Percentiles rank a stretch among this genome's conserved stretches.
Conservation (phyloP, 1,140 invertebrate species). For the Drosophila takahashii region DNA sequence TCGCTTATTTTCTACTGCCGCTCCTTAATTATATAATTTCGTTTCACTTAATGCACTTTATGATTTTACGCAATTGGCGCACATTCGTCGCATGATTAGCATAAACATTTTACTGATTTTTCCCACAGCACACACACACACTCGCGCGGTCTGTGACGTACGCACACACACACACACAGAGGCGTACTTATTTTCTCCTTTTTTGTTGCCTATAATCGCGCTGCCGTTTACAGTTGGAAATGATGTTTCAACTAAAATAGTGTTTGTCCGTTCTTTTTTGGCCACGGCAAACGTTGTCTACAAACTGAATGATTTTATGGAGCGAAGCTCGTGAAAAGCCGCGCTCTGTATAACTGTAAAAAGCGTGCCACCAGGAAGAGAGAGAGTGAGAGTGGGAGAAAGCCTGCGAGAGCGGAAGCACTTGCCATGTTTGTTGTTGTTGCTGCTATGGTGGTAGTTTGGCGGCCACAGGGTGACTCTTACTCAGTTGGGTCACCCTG, state of each 20-base stretch:
- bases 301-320: constrained; percentile 45
- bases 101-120: constrained; percentile 75
- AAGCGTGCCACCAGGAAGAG: constrained; percentile 18
- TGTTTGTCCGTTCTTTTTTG: constrained; percentile 50
- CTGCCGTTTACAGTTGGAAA: constrained; percentile 44
- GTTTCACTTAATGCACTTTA: constrained; percentile 60
- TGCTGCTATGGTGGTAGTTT: constrained; percentile 16
- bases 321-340: constrained; percentile 36
- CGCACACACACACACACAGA: constrained; percentile 27
- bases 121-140: constrained; percentile 28
- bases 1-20: constrained; percentile 24
- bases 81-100: constrained; percentile 66
- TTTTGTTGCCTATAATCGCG: constrained; percentile 46
- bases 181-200: constrained; percentile 18
- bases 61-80: constrained; percentile 63
- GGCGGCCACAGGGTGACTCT: constrained; percentile 11
- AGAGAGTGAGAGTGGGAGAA: background rate
- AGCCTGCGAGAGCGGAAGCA: constrained; percentile 8
- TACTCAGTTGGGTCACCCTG: background rate
- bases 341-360: constrained; percentile 47
- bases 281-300: constrained; percentile 56
- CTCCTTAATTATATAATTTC: constrained; percentile 73
- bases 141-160: constrained; percentile 33
- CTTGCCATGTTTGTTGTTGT: constrained; percentile 7
- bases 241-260: constrained; percentile 33